Evolutionary conservation across 2,888 invertebrate species (phyloP), one percentile per base, ranked within the genome.

Genomic region (Drosophila kokeensis): DNA sequence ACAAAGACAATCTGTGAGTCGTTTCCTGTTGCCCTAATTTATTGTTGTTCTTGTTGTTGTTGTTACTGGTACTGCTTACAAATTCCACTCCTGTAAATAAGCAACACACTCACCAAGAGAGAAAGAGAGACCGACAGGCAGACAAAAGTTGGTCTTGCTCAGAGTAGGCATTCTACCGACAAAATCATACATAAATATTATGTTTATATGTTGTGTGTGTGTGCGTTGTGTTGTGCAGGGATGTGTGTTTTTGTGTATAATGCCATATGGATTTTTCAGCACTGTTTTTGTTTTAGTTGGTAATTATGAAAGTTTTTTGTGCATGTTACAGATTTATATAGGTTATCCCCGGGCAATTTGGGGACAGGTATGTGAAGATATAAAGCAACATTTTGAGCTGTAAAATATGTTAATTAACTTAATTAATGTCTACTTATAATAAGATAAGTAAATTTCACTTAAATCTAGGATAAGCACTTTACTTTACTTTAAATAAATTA

Each of bases 1-100:
- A 81, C 73, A 86, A 83, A 76, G 83, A 83, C 81, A 83, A 83
- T 83, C 82, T 76, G 76, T 69, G 61, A 65, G 77, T 67, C 65
- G 60, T 62, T 86, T 75, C 77, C 73, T 76, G 78, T 74, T 84
- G 69, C 59, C 65, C 70, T 68, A 62, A 68, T 83, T 78, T 84
- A 73, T 69, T 67, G 49, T 65, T 69, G 65, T 73, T 69, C 34
- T 69, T 60, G 58, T 49, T 63, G 49, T 49, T 63, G 49, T 42
- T 66, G 53, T 32, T 59, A 40, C 30, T 65, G 65, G 62, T 64
- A 58, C 75, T 81, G 81, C 79, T 75, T 75, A 81, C 76, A 82
- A 85, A 73, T 82, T 82, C 69, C 78, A 70, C 82, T 85, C 74
- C 82, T 75, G 84, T 76, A 82, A 81, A 82, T 87, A 83, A 75